Base-by-base conservation (phyloP, 2,113 vertebrate genomes). In the Geococcyx californianus region DNA sequence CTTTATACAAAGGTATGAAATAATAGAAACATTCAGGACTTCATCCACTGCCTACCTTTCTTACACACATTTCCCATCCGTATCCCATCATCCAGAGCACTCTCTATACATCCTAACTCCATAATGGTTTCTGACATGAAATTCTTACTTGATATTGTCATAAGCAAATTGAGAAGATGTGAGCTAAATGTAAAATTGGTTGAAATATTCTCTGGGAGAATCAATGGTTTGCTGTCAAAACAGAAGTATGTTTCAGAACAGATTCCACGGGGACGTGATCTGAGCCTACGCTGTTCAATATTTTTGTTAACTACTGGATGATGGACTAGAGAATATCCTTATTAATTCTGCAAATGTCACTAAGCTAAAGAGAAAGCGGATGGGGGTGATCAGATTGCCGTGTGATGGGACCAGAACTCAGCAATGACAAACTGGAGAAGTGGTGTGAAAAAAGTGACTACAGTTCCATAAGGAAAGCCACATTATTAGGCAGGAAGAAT, bases 161-260 rank as follows among this genome's bases (percentile, higher is more conserved):
- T 54, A 89, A 75, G 74, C 29, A 91, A 89, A 87, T 10, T 51
- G 49, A 58, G 54, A 51, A 83, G 90, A 70, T 74, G 75, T 28
- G 62, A 95, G 66, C 40, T 91, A 87, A 95, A 95, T 54, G 82
- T 64, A 56, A 95, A 93, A 96, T 16, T 58, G 85, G 83, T 69
- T 90, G 90, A 90, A 95, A 93, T 66, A 69, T 88, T 90, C 90
- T 80, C 88, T 55, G 55, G 78, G 59, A 97, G 76, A 94, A 93
- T 92, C 94, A 95, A 54, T 42, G 79, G 78, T 67, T 93, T 94
- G 85, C 83, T 96, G 92, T 97, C 95, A 94, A 86, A 97, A 96
- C 51, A 88, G 68, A 91, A 59, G 16, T 7, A 40, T 63, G 64
- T 73, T 93, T 86, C 85, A 74, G 75, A 58, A 66, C 4, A 90